A percentile compares a stretch with the other conserved stretches of the same genome.
Conservation (phyloP, 2,888 invertebrate genomes). For the Scotopteryx bipunctaria region DNA sequence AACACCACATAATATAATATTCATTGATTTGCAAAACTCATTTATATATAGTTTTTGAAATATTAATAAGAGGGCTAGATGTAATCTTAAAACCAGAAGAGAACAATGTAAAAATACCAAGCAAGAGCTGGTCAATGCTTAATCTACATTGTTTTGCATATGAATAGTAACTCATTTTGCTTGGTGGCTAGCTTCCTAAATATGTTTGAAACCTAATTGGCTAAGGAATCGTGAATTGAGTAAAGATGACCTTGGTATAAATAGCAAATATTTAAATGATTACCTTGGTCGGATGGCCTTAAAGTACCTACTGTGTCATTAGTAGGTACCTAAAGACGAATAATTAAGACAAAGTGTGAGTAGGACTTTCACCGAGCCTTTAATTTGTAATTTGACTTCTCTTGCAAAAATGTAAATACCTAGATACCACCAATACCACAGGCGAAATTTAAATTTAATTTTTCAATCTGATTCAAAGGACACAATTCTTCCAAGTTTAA, state of each 20-base stretch:
- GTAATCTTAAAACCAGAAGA: neutral
- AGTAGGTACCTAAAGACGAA: neutral
- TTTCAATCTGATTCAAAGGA: too few relatives aligned
- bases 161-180: slow-evolving; percentile 28
- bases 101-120: slow-evolving; percentile 6
- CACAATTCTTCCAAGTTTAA: too few relatives aligned
- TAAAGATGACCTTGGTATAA: slow-evolving; percentile 60
- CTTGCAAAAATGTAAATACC: too few relatives aligned
- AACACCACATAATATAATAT: too few relatives aligned
- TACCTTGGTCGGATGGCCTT: slow-evolving; percentile 62
- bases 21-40: too few relatives aligned
- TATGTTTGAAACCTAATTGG: slow-evolving; percentile 40
- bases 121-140: slow-evolving; percentile 1
- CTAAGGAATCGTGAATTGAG: slow-evolving; percentile 42
- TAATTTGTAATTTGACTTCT: too few relatives aligned
- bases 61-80: neutral
- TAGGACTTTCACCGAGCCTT: too few relatives aligned
- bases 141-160: slow-evolving; percentile 31
- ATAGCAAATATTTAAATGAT: slow-evolving; percentile 66
- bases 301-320: slow-evolving; percentile 47
- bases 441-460: too few relatives aligned
- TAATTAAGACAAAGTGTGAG: neutral
- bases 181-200: slow-evolving; percentile 31
- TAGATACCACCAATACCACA: too few relatives aligned
- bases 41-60: neutral